Conservation (phyloP, 2,113 vertebrate species). For the Fulmarus glacialis region DNA sequence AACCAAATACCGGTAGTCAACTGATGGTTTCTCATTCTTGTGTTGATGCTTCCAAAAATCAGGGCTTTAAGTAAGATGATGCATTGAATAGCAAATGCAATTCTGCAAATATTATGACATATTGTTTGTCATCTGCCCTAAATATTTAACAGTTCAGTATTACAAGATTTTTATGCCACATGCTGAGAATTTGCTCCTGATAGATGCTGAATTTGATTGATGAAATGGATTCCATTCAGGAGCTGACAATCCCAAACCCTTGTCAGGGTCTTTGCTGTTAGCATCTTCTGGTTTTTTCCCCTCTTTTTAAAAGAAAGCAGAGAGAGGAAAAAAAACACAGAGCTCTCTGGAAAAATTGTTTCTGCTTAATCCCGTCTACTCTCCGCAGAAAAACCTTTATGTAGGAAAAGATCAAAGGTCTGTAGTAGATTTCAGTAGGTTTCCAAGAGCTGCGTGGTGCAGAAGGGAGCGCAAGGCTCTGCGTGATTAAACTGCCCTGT, state of each 20-base stretch:
- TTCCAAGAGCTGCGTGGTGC: neutral
- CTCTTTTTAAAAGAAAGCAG: neutral
- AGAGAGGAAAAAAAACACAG: neutral
- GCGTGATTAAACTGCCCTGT: neutral
- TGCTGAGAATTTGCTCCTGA: constrained; percentile 59
- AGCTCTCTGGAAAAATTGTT: constrained; percentile 33
- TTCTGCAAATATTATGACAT: constrained; percentile 78
- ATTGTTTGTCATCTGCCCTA: constrained; percentile 74
- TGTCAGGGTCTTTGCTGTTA: neutral
- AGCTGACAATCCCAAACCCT: constrained; percentile 6
- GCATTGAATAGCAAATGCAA: constrained; percentile 67
- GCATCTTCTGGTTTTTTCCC: neutral
- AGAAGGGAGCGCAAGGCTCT: neutral
- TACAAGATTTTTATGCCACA: constrained; percentile 67
- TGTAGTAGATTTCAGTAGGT: constrained; percentile 64
- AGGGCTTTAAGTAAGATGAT: constrained; percentile 46
- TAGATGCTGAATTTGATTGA: constrained; percentile 38
- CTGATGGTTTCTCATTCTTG: constrained; percentile 19
- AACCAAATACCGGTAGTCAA: neutral
- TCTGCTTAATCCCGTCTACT: constrained; percentile 61
- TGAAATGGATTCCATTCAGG: constrained; percentile 9
- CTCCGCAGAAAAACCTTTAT: constrained; percentile 37
- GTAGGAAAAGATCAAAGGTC: constrained; percentile 67
- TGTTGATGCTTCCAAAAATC: constrained; percentile 46
- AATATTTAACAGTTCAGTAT: constrained; percentile 74